Conservation (phyloP, 2,113 vertebrate species). For the Xiphophorus hellerii region DNA sequence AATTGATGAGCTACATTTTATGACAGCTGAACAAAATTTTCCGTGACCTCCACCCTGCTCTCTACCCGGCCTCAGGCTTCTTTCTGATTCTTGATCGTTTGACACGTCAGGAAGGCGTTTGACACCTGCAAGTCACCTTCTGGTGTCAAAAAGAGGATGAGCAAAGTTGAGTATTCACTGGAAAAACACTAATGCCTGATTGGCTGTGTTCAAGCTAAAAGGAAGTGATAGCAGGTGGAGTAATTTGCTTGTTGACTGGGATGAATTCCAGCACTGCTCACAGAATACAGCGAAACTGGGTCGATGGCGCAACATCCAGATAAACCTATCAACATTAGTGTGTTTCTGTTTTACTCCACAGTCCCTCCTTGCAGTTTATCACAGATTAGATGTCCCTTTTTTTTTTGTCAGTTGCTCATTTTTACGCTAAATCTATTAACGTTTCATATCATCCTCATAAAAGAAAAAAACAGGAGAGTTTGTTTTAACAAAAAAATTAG, state of each 20-base stretch:
- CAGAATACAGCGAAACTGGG: not conserved
- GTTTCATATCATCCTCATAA: not conserved
- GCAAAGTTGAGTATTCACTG: not conserved
- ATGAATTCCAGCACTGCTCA: not conserved
- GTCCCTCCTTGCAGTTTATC: conserved; percentile 7
- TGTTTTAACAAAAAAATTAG: not conserved
- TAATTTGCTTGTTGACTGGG: not conserved
- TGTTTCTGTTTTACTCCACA: not conserved
- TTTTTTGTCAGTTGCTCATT: conserved; percentile 30
- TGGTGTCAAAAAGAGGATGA: conserved; percentile 1
- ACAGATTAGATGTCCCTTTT: conserved; percentile 23
- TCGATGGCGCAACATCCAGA: not conserved
- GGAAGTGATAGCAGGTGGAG: not conserved
- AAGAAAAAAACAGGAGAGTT: not conserved
- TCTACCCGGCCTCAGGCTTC: not conserved
- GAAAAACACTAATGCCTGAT: not conserved
- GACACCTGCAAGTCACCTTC: not conserved
- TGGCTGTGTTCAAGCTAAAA: not conserved
- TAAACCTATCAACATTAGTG: not conserved
- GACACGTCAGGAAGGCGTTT: not conserved
- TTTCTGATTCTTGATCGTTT: not conserved
- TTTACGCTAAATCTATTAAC: conserved; percentile 28
- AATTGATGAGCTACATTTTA: conserved; percentile 15
- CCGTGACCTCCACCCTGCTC: conserved; percentile 6
- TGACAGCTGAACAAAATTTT: conserved; percentile 23